Conservation (phyloP, 2,113 vertebrate species). For the Phalacrocorax carbo region DNA sequence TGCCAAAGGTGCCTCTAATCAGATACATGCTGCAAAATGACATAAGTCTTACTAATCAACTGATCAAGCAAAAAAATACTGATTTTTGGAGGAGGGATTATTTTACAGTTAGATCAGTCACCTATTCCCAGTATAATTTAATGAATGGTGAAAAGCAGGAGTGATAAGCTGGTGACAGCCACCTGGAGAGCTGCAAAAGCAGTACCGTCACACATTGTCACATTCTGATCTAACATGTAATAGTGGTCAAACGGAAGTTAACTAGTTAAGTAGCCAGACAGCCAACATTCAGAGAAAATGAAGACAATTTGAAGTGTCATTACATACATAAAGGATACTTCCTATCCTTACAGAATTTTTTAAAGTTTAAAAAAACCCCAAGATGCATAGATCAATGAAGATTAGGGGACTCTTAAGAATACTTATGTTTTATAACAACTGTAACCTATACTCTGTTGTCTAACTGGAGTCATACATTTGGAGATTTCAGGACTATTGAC, state of each 20-base stretch:
- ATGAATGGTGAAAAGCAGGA: not conserved
- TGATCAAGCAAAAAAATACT: not conserved
- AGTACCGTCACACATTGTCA: not conserved
- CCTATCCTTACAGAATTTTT: not conserved
- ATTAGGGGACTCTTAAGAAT: not conserved
- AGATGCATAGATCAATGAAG: not conserved
- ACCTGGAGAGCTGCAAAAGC: not conserved
- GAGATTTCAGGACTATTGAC: not conserved
- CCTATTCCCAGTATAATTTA: not conserved
- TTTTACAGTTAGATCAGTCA: not conserved
- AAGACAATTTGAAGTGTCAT: not conserved
- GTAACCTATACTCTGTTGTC: not conserved
- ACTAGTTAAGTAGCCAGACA: not conserved
- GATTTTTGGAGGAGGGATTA: not conserved
- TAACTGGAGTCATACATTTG: not conserved
- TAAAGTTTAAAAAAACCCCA: not conserved
- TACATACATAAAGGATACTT: not conserved
- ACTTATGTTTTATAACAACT: not conserved
- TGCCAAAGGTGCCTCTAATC: not conserved
- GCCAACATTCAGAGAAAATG: not conserved
- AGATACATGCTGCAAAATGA: not conserved
- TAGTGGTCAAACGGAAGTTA: not conserved
- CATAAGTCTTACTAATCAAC: not conserved
- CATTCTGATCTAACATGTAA: not conserved
- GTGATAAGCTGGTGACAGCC: not conserved